These are phyloP conservation scores for Eretmochelys imbricata DNA, from an alignment of 2,113 vertebrate genomes.

Conservation along the genomic window DNA sequence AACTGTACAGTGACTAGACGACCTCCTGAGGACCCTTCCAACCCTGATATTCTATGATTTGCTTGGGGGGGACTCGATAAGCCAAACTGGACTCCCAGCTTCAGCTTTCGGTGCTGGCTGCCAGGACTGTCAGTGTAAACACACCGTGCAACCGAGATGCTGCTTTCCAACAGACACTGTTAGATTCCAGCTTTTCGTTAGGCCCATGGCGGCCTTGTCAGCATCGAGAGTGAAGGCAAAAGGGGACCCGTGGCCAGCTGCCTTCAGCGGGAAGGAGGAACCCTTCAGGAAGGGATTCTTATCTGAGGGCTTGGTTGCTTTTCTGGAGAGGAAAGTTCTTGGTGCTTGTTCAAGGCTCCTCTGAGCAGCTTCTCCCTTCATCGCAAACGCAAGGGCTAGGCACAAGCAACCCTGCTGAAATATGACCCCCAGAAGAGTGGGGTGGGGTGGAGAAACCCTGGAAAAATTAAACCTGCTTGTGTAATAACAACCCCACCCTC, in stretches of 20 bases:
- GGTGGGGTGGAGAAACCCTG: neutral
- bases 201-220: neutral
- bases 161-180: fast-evolving
- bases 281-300: neutral
- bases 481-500: fast-evolving
- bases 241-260: neutral
- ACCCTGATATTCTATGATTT: too few relatives aligned
- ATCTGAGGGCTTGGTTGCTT: neutral
- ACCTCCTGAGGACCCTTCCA: too few relatives aligned
- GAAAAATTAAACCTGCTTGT: neutral
- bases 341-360: constrained; percentile 24
- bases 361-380: neutral
- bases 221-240: neutral
- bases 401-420: neutral
- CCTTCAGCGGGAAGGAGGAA: neutral
- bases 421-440: neutral
- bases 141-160: neutral
- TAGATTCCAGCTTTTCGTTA: neutral
- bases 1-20: neutral
- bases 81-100: constrained; percentile 15
- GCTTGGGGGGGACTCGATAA: constrained; percentile 14
- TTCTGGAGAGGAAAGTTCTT: neutral
- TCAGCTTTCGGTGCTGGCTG: neutral
- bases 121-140: neutral
- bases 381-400: neutral